Evolutionary conservation across 2,797 vertebrate species (phyloP).

Genomic region (Characodon lateralis): DNA sequence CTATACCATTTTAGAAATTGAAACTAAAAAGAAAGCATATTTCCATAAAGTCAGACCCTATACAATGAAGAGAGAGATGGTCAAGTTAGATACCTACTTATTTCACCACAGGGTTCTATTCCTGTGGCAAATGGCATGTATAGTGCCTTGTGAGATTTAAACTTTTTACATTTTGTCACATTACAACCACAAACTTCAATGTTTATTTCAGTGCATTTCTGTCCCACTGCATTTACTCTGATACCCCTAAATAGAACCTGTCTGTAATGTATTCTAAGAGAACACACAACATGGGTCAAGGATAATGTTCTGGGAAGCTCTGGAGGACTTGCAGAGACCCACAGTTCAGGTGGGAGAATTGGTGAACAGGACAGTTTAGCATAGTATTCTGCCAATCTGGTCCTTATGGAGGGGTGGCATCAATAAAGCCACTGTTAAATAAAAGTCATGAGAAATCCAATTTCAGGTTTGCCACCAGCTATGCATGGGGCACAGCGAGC

Average conservation of each 20-base stretch:
- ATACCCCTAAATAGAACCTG: not conserved
- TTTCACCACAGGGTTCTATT: not conserved
- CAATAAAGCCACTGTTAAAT: not conserved
- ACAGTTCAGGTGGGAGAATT: not conserved
- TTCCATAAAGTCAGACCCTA: not conserved
- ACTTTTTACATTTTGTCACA: not conserved
- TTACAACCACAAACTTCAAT: not conserved
- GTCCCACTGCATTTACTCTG: not conserved
- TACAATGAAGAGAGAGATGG: not conserved
- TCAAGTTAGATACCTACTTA: not conserved
- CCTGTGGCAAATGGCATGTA: not conserved
- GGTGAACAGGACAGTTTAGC: not conserved
- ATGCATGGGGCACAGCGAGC: no score
- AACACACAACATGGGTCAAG: not conserved
- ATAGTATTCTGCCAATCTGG: no score
- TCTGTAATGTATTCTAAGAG: not conserved
- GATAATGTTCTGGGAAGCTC: not conserved
- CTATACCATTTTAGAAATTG: not conserved
- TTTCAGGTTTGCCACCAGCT: not conserved
- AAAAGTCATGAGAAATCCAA: not conserved
- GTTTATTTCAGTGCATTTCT: not conserved
- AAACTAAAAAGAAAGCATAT: not conserved
- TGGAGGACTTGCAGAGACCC: not conserved
- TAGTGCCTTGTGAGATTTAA: not conserved
- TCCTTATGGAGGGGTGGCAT: not conserved